These are phyloP conservation scores for Alces alces DNA, from an alignment of 2,113 vertebrate genomes.

Conservation along the genomic window DNA sequence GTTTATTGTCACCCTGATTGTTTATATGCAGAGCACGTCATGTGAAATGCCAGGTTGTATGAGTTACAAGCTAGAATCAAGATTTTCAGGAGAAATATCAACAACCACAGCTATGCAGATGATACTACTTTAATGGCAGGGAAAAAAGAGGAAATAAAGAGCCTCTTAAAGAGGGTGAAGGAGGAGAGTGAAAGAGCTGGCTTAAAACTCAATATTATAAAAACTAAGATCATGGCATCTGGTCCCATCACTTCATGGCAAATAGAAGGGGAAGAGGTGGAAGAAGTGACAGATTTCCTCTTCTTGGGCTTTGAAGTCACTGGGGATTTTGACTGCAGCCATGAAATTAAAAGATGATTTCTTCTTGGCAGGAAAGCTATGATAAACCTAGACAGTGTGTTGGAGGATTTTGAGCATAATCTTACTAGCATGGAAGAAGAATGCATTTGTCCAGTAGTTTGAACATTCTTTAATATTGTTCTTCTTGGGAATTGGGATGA, in stretches of 20 bases:
- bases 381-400: neutral
- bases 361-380: neutral
- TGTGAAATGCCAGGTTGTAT: neutral
- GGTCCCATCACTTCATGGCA: neutral
- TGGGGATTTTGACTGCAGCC: neutral
- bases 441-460: neutral
- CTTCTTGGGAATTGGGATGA: neutral
- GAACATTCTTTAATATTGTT: neutral
- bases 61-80: neutral
- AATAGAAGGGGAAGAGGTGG: neutral
- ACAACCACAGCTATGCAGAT: neutral
- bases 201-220: neutral
- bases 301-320: neutral
- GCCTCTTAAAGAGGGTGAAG: neutral
- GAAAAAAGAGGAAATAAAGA: neutral
- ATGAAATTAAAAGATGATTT: neutral
- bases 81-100: neutral
- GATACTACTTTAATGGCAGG: neutral
- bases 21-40: neutral
- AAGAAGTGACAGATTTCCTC: neutral
- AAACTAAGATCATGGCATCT: neutral
- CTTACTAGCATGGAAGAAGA: neutral
- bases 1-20: rapidly evolving
- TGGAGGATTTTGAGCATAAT: neutral
- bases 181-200: neutral